Evolutionary conservation across 2,888 invertebrate genomes (phyloP).

Genomic region (Lasioglossum calceatum): DNA sequence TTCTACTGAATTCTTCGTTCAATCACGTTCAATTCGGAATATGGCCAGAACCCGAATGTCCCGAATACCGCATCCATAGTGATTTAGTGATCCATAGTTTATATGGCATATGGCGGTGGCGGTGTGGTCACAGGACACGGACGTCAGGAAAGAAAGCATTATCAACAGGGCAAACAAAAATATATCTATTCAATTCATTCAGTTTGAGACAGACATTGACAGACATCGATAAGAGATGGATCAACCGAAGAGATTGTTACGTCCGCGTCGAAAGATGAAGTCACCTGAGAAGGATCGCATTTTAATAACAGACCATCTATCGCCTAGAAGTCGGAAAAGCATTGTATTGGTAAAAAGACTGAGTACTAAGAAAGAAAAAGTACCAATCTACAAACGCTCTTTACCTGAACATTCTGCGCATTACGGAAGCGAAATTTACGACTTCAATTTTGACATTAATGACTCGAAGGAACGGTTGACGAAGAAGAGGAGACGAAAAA

Average conservation of each 20-base stretch:
- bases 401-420: constrained; percentile 48
- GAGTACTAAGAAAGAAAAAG: constrained; percentile 14
- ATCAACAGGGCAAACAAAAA: constrained; percentile 13
- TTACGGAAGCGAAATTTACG: constrained; percentile 65
- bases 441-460: constrained; percentile 70
- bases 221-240: constrained; percentile 66
- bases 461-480: constrained; percentile 65
- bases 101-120: too few relatives aligned
- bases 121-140: too few relatives aligned
- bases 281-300: constrained; percentile 58
- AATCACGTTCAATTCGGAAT: too few relatives aligned
- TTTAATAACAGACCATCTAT: background rate
- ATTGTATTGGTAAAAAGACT: background rate
- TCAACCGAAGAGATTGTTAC: constrained; percentile 43
- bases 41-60: too few relatives aligned
- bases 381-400: constrained; percentile 67
- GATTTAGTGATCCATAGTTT: too few relatives aligned
- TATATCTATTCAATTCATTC: background rate
- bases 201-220: constrained; percentile 29
- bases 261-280: constrained; percentile 44
- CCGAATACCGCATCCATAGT: too few relatives aligned
- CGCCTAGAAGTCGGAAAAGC: background rate
- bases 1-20: too few relatives aligned
- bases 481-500: constrained; percentile 57
- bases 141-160: too few relatives aligned